A percentile compares a stretch with the other conserved stretches of the same genome.
phyloP scores from a whole-genome alignment of 2,113 vertebrate species.

The Coturnix japonica region DNA sequence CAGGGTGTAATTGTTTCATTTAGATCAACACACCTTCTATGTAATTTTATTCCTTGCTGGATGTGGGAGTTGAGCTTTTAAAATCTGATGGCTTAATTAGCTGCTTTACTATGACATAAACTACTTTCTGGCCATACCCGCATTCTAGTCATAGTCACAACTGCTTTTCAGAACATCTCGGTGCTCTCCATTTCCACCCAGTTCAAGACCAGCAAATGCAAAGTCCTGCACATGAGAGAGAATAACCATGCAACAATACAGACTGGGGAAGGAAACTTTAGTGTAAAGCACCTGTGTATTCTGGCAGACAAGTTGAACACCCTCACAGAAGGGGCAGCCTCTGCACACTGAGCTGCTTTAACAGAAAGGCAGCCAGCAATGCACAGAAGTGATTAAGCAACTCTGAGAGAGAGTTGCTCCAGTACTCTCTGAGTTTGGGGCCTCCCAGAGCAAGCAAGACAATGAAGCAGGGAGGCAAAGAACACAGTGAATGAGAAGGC shows the following conservation, averaged over 20 bases:
- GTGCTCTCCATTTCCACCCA: not conserved
- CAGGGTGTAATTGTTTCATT: not conserved
- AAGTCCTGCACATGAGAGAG: accelerated
- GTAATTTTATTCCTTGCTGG: not conserved
- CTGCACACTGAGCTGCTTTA: not conserved
- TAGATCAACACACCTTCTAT: not conserved
- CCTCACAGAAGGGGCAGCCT: accelerated
- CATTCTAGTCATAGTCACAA: not conserved
- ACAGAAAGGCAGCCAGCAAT: not conserved
- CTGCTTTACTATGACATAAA: not conserved
- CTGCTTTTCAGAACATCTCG: not conserved
- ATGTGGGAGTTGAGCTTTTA: not conserved
- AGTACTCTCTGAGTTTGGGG: not conserved
- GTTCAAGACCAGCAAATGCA: not conserved
- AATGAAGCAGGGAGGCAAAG: accelerated
- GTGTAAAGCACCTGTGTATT: not conserved
- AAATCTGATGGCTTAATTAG: not conserved
- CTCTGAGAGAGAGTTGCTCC: not conserved
- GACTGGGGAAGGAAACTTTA: not conserved
- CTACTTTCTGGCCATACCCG: not conserved
- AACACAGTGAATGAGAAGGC: not conserved
- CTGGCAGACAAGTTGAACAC: not conserved
- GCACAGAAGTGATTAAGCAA: not conserved
- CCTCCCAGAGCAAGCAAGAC: not conserved
- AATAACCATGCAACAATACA: not conserved